Evolutionary conservation across 2,797 vertebrate species (phyloP).

Genomic region (Hoplostethus mediterraneus): DNA sequence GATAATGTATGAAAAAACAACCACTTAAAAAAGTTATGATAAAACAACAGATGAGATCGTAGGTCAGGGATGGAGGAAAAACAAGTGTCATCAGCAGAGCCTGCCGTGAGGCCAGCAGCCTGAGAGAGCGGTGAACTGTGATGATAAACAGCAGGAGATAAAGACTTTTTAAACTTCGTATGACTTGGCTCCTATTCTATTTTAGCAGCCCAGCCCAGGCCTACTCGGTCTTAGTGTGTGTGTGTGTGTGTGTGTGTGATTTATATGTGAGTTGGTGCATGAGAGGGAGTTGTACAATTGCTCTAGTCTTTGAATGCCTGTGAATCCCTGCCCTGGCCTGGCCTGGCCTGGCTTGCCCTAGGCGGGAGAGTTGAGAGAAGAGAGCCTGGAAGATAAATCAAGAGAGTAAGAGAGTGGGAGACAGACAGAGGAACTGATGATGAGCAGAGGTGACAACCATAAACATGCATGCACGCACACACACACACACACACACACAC

Average conservation of each 20-base stretch:
- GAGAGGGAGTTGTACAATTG: no score
- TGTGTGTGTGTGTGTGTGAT: no score
- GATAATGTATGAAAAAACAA: neutral
- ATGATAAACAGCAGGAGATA: slow-evolving; percentile 65
- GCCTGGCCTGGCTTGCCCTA: slow-evolving; percentile 37
- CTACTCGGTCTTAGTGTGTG: no score
- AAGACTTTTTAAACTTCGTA: slow-evolving; percentile 48
- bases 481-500: slow-evolving; percentile 19
- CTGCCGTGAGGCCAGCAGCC: slow-evolving; percentile 39
- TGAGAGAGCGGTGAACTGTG: slow-evolving; percentile 37
- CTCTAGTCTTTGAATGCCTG: no score
- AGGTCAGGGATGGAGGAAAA: slow-evolving; percentile 29
- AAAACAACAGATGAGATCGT: slow-evolving; percentile 15
- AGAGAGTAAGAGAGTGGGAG: slow-evolving; percentile 26
- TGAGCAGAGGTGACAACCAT: slow-evolving; percentile 46
- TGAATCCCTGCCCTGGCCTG: no score
- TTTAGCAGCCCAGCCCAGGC: no score
- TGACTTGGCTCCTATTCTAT: slow-evolving; percentile 44
- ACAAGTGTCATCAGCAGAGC: slow-evolving; percentile 38
- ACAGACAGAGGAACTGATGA: slow-evolving; percentile 25
- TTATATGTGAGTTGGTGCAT: no score
- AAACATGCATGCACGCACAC: neutral
- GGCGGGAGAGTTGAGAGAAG: slow-evolving; percentile 26
- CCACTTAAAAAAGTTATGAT: slow-evolving; percentile 1
- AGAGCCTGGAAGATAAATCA: slow-evolving; percentile 56